Conservation (phyloP, 2,113 vertebrate species). For the Sakesphorus luctuosus region DNA sequence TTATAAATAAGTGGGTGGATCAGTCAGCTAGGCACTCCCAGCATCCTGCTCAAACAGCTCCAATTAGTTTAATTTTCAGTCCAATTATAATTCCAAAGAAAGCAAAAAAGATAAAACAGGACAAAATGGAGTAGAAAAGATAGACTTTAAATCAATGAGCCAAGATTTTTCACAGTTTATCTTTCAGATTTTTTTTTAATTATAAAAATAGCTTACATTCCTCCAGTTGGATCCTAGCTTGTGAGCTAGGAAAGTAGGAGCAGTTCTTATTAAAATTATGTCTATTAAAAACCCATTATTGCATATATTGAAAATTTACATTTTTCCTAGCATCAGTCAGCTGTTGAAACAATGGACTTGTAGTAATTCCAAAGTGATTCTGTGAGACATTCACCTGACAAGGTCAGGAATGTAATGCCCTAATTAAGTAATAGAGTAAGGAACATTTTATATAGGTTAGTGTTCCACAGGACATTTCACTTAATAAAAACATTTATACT, state of each 20-base stretch:
- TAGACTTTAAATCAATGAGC: not conserved
- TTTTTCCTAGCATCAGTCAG: not conserved
- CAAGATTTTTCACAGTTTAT: not conserved
- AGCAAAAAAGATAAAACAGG: not conserved
- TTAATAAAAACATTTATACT: not conserved
- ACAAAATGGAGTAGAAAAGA: not conserved
- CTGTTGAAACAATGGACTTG: not conserved
- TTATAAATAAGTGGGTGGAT: not conserved
- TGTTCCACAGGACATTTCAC: not conserved
- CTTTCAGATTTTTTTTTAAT: not conserved
- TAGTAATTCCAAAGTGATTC: not conserved
- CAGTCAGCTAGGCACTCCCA: not conserved
- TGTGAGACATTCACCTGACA: not conserved
- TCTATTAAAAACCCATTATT: not conserved
- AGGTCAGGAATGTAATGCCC: not conserved
- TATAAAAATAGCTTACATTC: not conserved
- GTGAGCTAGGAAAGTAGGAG: not conserved
- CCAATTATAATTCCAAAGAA: not conserved
- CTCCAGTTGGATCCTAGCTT: not conserved
- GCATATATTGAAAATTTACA: not conserved
- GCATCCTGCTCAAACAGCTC: not conserved
- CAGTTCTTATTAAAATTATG: not conserved
- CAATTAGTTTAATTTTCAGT: not conserved
- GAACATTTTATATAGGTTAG: not conserved
- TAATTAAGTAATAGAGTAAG: not conserved